These are phyloP conservation scores for Actias luna DNA, from an alignment of 2,888 invertebrate genomes.

Conservation along the genomic window DNA sequence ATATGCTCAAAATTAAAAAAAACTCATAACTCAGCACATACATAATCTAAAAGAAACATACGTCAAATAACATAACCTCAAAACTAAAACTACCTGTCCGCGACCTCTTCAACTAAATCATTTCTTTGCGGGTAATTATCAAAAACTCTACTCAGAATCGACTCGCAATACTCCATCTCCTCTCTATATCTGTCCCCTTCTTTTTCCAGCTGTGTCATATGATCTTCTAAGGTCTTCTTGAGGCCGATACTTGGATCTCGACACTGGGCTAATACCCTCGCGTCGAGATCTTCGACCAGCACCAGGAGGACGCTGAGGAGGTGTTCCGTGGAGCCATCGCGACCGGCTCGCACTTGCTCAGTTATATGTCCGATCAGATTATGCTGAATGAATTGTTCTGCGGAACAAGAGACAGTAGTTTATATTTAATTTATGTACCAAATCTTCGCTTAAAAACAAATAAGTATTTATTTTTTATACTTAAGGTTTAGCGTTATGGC, in stretches of 20 bases:
- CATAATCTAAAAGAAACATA: neutral
- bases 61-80: slow-evolving; percentile 6
- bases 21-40: neutral
- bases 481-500: too few species aligned
- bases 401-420: slow-evolving; percentile 32
- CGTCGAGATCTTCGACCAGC: slow-evolving; percentile 41
- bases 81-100: slow-evolving; percentile 50
- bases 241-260: slow-evolving; percentile 43
- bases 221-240: slow-evolving; percentile 42
- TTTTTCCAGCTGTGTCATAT: slow-evolving; percentile 46
- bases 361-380: slow-evolving; percentile 49
- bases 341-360: slow-evolving; percentile 40
- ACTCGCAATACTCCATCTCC: slow-evolving; percentile 55
- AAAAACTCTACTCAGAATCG: slow-evolving; percentile 40
- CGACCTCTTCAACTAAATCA: slow-evolving; percentile 35
- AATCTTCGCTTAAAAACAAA: too few species aligned
- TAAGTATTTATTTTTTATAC: too few species aligned
- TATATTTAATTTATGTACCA: too few species aligned
- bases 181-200: slow-evolving; percentile 48
- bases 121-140: slow-evolving; percentile 28
- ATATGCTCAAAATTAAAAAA: neutral
- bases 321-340: slow-evolving; percentile 57
- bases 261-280: slow-evolving; percentile 44
- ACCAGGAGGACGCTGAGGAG: slow-evolving; percentile 50
- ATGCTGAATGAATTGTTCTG: slow-evolving; percentile 56